These are phyloP conservation scores for Capra hircus DNA, from an alignment of 2,113 vertebrate genomes.

Conservation along the genomic window DNA sequence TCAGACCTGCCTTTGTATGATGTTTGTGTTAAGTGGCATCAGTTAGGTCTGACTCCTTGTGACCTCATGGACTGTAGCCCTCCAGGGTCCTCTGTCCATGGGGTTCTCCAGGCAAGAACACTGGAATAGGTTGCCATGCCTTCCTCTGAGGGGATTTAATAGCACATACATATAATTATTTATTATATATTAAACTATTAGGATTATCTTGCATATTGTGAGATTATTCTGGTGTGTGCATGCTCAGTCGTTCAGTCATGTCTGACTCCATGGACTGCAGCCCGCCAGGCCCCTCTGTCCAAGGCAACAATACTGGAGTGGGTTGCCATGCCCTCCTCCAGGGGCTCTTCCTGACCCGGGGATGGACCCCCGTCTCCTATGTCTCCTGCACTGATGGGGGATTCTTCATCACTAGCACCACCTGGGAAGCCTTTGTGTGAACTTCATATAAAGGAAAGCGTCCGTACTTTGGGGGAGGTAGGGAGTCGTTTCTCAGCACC, in stretches of 20 bases:
- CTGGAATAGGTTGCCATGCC: neutral
- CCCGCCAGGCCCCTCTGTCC: neutral
- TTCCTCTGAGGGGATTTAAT: neutral
- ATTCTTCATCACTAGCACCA: neutral
- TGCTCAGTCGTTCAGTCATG: neutral
- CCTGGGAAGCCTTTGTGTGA: neutral
- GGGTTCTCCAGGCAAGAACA: neutral
- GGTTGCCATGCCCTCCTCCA: neutral
- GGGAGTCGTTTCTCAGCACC: neutral
- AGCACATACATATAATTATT: neutral
- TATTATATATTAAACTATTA: neutral
- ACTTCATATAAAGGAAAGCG: neutral
- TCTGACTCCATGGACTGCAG: neutral
- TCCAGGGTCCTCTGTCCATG: neutral
- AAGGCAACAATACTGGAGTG: neutral
- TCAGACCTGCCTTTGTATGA: neutral
- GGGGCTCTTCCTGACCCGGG: neutral
- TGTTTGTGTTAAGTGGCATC: neutral
- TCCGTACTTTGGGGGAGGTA: neutral
- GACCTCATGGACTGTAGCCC: neutral
- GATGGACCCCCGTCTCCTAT: neutral
- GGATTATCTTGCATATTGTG: neutral
- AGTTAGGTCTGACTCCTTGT: neutral
- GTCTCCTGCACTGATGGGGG: neutral
- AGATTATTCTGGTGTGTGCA: neutral